A percentile compares a stretch with the other conserved stretches of the same genome.
Evolutionary conservation across 1,140 invertebrate genomes (phyloP).

Genomic region (Drosophila subobscura): DNA sequence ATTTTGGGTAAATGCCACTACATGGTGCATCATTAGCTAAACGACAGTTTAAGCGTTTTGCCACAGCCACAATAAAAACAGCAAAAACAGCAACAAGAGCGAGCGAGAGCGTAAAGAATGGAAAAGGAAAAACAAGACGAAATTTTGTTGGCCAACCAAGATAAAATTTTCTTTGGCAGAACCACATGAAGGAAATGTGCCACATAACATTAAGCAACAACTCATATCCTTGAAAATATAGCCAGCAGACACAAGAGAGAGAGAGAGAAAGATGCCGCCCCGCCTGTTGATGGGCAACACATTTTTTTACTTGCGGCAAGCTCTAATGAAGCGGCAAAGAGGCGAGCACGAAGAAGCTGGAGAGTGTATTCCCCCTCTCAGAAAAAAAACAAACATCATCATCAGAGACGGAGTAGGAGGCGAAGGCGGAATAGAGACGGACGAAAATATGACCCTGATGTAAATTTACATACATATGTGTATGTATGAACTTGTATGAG

Average conservation of each 20-base stretch:
- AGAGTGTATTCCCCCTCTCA: neutral
- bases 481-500: neutral
- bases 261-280: no score
- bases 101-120: constrained; percentile 14
- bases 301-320: constrained; percentile 40
- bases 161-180: constrained; percentile 46
- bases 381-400: constrained; percentile 54
- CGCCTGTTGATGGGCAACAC: constrained; percentile 72
- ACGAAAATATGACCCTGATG: constrained; percentile 41
- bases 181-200: constrained; percentile 34
- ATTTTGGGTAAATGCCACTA: constrained; percentile 45
- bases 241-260: constrained; percentile 1
- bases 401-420: constrained; percentile 5
- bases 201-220: constrained; percentile 79
- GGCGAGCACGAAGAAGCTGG: constrained; percentile 13
- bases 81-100: constrained; percentile 10
- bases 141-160: constrained; percentile 35
- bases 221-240: constrained; percentile 72
- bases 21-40: constrained; percentile 76
- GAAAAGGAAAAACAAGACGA: constrained; percentile 19
- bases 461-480: constrained; percentile 32
- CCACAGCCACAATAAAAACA: constrained; percentile 8
- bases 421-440: neutral
- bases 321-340: constrained; percentile 73
- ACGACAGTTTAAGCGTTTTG: constrained; percentile 71